Evolutionary conservation across 2,888 invertebrate species (phyloP).

Genomic region (Thera obeliscata): DNA sequence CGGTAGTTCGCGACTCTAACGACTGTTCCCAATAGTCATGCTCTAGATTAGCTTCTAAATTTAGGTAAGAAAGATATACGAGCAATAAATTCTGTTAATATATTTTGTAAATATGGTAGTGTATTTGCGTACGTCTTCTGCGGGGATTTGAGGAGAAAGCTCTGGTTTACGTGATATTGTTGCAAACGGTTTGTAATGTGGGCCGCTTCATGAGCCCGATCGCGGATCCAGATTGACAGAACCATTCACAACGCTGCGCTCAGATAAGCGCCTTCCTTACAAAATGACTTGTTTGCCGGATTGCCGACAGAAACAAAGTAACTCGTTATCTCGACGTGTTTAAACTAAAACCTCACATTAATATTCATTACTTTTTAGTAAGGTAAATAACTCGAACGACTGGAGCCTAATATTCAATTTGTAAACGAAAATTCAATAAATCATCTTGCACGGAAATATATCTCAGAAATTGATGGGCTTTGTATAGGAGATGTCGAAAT

Average conservation of each 20-base stretch:
- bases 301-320: slow-evolving; percentile 29
- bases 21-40: slow-evolving; percentile 63
- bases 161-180: slow-evolving; percentile 56
- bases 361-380: slow-evolving; percentile 32
- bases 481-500: slow-evolving; percentile 65
- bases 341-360: slow-evolving; percentile 42
- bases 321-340: slow-evolving; percentile 46
- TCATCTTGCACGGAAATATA: slow-evolving; percentile 66
- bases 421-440: slow-evolving; percentile 63
- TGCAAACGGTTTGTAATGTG: slow-evolving; percentile 50
- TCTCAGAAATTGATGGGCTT: slow-evolving; percentile 72
- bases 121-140: slow-evolving; percentile 56
- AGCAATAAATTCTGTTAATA: slow-evolving; percentile 70
- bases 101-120: slow-evolving; percentile 74
- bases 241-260: slow-evolving; percentile 59
- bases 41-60: slow-evolving; percentile 68
- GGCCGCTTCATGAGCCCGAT: slow-evolving; percentile 52
- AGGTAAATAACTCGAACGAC: slow-evolving; percentile 39
- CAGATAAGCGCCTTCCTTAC: slow-evolving; percentile 50
- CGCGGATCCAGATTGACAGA: slow-evolving; percentile 67
- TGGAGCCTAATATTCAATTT: slow-evolving; percentile 59
- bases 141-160: slow-evolving; percentile 64
- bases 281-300: slow-evolving; percentile 54
- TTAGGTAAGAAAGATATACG: slow-evolving; percentile 68
- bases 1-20: slow-evolving; percentile 85